Percentiles rank a stretch among this genome's conserved stretches.
phyloP scores from a whole-genome alignment of 2,888 invertebrate genomes.

The Phalera bucephala region DNA sequence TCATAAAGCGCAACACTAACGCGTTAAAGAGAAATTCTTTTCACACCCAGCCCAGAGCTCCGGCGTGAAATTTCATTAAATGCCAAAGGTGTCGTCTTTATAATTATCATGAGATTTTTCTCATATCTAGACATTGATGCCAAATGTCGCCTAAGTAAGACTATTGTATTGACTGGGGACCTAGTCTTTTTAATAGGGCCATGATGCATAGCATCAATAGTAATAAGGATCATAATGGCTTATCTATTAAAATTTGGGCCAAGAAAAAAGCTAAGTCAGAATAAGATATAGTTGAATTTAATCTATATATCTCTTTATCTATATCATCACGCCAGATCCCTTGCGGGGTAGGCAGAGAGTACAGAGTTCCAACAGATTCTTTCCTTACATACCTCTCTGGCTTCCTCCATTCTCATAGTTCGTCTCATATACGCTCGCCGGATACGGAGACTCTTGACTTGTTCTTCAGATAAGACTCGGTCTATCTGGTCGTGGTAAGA shows the following conservation, averaged over 20 bases:
- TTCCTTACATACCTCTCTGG: too few relatives aligned
- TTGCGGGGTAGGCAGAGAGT: too few relatives aligned
- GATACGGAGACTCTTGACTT: too few relatives aligned
- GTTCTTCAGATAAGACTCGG: too few relatives aligned
- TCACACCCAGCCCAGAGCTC: conserved; percentile 12
- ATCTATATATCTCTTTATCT: too few relatives aligned
- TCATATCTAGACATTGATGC: conserved; percentile 11
- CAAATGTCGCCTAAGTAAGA: conserved; percentile 7
- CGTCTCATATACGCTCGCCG: too few relatives aligned
- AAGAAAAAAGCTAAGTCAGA: conserved; percentile 8
- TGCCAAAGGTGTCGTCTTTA: conserved; percentile 7
- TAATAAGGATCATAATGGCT: conserved; percentile 6
- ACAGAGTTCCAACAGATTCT: too few relatives aligned
- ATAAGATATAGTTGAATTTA: too few relatives aligned
- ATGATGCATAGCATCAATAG: neutral
- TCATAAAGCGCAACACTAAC: conserved; percentile 14
- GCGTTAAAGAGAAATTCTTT: conserved; percentile 16
- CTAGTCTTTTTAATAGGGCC: conserved; percentile 7
- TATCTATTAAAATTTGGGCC: conserved; percentile 11
- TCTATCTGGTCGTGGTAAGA: too few relatives aligned
- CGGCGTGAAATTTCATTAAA: conserved; percentile 29
- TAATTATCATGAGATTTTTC: conserved; percentile 18
- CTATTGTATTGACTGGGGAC: conserved; percentile 4
- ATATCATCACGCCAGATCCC: too few relatives aligned
- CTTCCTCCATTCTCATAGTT: too few relatives aligned